Base-by-base conservation (phyloP, 2,888 invertebrate species). In the Microchrysa polita region DNA sequence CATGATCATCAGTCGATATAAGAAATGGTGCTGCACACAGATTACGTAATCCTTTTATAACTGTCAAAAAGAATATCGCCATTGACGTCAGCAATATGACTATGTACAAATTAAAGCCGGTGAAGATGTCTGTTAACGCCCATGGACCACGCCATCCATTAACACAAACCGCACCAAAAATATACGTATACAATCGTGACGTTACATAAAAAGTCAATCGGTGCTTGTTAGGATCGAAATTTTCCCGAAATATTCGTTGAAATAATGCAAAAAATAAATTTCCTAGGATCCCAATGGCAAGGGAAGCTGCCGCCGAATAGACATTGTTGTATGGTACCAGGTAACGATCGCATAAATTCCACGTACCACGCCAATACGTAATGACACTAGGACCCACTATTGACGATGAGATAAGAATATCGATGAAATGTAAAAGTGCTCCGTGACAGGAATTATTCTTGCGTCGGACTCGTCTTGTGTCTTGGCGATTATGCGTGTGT, bases 81-180 rank as follows among this genome's bases (percentile, higher is more conserved):
- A 91, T 88, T 48, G 88, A 84, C 10, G 91, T 90, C 0, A 91
- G 90, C 10, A 89, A 87, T 75, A 89, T 86, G 75, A 92, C 87
- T 77, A 90, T 88, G 74, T 74, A 67, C 44, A 76, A 57, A 57
- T 76, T 67, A 63, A 73, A 76, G 20, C 89, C 90, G 48, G 92
- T 91, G 79, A 91, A 90, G 81, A 90, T 86, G 81, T 94, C 94
- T 79, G 94, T 87, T 16, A 85, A 76, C 60, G 82, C 87, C 95
- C 95, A 96, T 59, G 92, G 90, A 1, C 95, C 95, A 9, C 95
- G 88, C 95, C 95, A 96, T 75, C 93, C 93, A 80, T 93, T 94
- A 57, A 95, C 94, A 83, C 94, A 94, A 76, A 92, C 90, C 79
- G 92, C 88, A 9, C 91, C 93, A 80, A 92, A 94, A 77, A 91